Evolutionary conservation across 2,797 vertebrate genomes (phyloP).

Genomic region (Leptatherina wallacei): DNA sequence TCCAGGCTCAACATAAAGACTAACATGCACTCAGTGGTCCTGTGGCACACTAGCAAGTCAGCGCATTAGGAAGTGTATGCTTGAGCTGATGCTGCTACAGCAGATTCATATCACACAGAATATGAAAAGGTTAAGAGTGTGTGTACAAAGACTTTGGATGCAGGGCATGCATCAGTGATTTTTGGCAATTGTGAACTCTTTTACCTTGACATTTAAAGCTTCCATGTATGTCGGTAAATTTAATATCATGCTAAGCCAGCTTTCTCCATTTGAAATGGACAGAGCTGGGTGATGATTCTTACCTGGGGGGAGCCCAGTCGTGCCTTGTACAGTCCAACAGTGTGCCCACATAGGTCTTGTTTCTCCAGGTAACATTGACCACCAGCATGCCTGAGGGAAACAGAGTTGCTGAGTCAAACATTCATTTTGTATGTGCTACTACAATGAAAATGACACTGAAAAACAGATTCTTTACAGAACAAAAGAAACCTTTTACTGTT

Average conservation of each 20-base stretch:
- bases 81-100: slow-evolving; percentile 52
- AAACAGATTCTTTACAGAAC: not conserved
- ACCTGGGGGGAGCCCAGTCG: slow-evolving; percentile 99
- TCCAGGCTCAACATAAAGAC: slow-evolving; percentile 62
- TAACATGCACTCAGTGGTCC: slow-evolving; percentile 52
- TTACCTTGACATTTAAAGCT: slow-evolving; percentile 59
- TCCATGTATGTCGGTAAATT: slow-evolving; percentile 43
- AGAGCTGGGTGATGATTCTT: slow-evolving; percentile 52
- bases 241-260: slow-evolving; percentile 30
- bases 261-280: slow-evolving; percentile 10
- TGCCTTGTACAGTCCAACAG: slow-evolving; percentile 97
- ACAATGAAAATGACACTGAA: not conserved
- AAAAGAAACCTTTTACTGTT: not conserved
- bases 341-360: slow-evolving; percentile 98
- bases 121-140: slow-evolving; percentile 63
- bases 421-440: slow-evolving; percentile 2
- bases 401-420: slow-evolving; percentile 22
- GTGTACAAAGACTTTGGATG: slow-evolving; percentile 38
- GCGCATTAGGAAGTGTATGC: slow-evolving; percentile 47
- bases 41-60: slow-evolving; percentile 40
- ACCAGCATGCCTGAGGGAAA: slow-evolving; percentile 93
- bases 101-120: slow-evolving; percentile 68
- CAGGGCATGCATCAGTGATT: slow-evolving; percentile 57
- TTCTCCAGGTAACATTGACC: slow-evolving; percentile 99
- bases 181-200: slow-evolving; percentile 41